Evolutionary conservation across 2,888 invertebrate genomes (phyloP), one percentile per base, ranked within the genome.

Genomic region (Metopia argyrocephala): DNA sequence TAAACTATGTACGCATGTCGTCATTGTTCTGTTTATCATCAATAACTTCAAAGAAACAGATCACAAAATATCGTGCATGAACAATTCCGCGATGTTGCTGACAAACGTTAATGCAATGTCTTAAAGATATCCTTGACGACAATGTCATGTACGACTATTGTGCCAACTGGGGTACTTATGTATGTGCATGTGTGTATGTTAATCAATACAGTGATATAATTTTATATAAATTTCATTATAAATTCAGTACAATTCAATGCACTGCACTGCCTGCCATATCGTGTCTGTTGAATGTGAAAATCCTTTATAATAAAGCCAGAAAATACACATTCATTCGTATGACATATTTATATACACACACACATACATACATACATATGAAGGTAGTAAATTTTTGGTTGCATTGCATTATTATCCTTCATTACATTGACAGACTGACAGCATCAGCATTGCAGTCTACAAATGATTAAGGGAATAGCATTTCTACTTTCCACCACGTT

Each of bases 371-470:
- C 25, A 23, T 9, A n/a, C 45, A 45, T 21, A 31, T 46, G 62
- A 18, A 28, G 6, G 21, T 54, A 54, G 75, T 68, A 68, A 65
- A 70, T 71, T 70, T 38, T 65, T 52, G 65, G 52, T 78, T 78
- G 65, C 45, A 70, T 59, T 65, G 62, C 76, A 76, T 70, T 70
- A 64, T 76, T 78, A 71, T 71, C 45, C 59, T 70, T 78, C 65
- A 65, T 61, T 69, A 70, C 65, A 74, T 69, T 81, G 78, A 74
- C 76, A 80, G 80, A 69, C 28, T 80, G 80, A 80, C 81, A 81
- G 78, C 7, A 81, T 54, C 81, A 81, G 81, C 81, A 81, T 74
- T 81, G 81, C 81, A 81, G 81, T 81, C 74, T 81, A 61, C 61
- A 81, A 81, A 78, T 70, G 69, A 78, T 78, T 81, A 74, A 69